Base-by-base conservation (phyloP, 2,113 vertebrate genomes). In the Vulpes ferrilata region DNA sequence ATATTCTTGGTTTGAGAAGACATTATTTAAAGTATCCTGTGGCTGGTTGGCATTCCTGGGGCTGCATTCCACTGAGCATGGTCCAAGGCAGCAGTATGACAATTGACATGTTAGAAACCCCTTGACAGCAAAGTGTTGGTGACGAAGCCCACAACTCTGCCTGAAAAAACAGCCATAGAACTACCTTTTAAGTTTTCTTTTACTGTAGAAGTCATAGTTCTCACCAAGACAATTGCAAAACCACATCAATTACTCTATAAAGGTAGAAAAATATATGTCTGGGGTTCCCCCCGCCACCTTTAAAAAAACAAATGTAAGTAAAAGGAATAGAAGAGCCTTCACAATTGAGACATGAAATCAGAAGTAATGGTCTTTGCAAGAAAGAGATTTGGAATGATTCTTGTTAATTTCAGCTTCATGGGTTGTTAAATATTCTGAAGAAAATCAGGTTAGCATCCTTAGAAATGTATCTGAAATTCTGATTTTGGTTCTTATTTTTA, bases 401-500 rank as follows among this genome's bases (percentile, higher is more conserved):
- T 62, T 96, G 74, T 48, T 73, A n/a, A 19, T 55, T 65, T 73
- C 57, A 92, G 19, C 23, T 71, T 93, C 76, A 69, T 60, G 35
- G 7, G 2, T 91, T 85, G 62, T 67, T 67, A 71, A 43, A n/a
- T 95, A 87, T 87, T 87, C 55, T 73, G 3, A 69, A 87, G 71
- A 20, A 93, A 65, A 84, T 87, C 74, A 71, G 11, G 59, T 86
- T 25, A 89, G 23, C 62, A 59, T 73, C 79, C 51, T 94, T 94
- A 88, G 25, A 93, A 95, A 88, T 62, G 35, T 20, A 51, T 80
- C 78, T 97, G 11, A 30, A 96, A 62, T 94, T 97, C 38, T 88
- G 30, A 8, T 30, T 96, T 88, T 84, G 19, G 35, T 76, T 88
- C 62, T 96, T 96, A 35, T 17, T 82, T 92, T 93, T 93, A 57